A percentile compares a stretch with the other conserved stretches of the same genome.
phyloP scores from a whole-genome alignment of 2,797 vertebrate species.

The Pseudomugil gertrudae region DNA sequence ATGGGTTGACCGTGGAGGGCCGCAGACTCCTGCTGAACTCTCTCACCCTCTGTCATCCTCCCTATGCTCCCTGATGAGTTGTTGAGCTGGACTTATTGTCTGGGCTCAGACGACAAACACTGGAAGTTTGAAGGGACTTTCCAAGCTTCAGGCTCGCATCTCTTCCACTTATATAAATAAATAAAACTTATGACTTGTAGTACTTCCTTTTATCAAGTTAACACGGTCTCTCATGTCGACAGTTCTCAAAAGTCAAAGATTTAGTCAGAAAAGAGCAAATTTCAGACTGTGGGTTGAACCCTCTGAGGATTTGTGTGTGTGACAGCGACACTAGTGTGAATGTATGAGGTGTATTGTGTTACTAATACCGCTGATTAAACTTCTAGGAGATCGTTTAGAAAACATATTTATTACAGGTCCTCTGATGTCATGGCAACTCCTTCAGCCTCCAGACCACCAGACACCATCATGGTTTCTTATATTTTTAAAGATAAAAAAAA shows the following conservation, averaged over 20 bases:
- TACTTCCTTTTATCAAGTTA: neutral
- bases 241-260: neutral
- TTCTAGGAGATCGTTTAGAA: neutral
- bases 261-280: neutral
- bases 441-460: no score
- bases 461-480: no score
- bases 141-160: slow-evolving; percentile 31
- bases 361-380: neutral
- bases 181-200: neutral
- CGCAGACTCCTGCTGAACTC: slow-evolving; percentile 65
- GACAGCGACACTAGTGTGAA: no score
- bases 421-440: no score
- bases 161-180: slow-evolving; percentile 3
- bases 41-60: slow-evolving; percentile 73
- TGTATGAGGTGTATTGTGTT: neutral
- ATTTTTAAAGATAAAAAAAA: no score
- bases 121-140: slow-evolving; percentile 72
- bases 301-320: neutral
- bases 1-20: slow-evolving; percentile 5
- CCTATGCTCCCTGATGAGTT: slow-evolving; percentile 69
- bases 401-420: neutral
- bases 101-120: slow-evolving; percentile 52
- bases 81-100: slow-evolving; percentile 60
- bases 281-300: neutral
- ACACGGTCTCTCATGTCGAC: neutral